Base-by-base conservation (phyloP, 2,888 invertebrate species). In the Bursaphelenchus okinawaensis region DNA sequence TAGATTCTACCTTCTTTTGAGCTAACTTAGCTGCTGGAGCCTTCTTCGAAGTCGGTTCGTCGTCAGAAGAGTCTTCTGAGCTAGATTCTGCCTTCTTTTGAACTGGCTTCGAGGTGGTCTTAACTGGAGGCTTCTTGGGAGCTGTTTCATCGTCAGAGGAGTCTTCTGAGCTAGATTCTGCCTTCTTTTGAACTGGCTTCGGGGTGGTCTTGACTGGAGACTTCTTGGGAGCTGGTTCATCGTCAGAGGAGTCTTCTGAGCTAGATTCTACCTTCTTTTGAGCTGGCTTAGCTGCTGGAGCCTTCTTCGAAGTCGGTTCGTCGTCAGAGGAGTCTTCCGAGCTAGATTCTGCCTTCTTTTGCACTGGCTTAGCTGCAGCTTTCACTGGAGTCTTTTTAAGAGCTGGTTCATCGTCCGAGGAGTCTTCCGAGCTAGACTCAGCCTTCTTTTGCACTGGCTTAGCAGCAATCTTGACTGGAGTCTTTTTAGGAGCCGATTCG, bases 31-130 rank as follows among this genome's bases (percentile, higher is more conserved):
- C 68, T 0, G 20, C 67, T 8, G 57, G 20, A 4, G 65, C 9
- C 56, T 67, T 68, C 63, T 71, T 72, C 12, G 56, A 16, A 12
- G 61, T 40, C 19, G 62, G 69, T 27, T 67, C 68, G 16, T 73
- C 72, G 3, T 65, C 60, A 19, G 68, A 28, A 29, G 63, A 63
- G 9, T 68, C 71, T 0, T 62, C 52, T 7, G 20, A 31, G 12
- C n/a, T 12, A 23, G 57, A 26, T 9, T 20, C 9, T 9, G 7
- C 31, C 31, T 29, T 29, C 31, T 29, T 29, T 29, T 29, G 54
- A 52, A 28, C 9, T n/a, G 64, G 24, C 24, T 70, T 67, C 23
- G 31, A 12, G 8, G 31, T 29, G 8, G 31, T 12, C 31, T 12
- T 9, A 7, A 29, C 29, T 12, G 64, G 64, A 16, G 66, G 22